Evolutionary conservation across 2,113 vertebrate species (phyloP).

Genomic region (Anseranas semipalmata): DNA sequence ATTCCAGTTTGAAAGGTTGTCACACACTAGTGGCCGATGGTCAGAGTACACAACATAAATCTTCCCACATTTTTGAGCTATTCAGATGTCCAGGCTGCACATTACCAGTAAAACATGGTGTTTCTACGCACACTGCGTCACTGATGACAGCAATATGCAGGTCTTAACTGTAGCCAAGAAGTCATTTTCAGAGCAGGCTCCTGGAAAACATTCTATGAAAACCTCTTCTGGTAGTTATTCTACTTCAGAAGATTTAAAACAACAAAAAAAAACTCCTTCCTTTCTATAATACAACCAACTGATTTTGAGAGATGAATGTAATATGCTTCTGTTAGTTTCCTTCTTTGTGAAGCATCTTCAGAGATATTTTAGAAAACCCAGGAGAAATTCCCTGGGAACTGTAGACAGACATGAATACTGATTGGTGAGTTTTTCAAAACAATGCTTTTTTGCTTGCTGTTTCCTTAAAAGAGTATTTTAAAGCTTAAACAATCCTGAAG

Average conservation of each 20-base stretch:
- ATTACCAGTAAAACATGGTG: slow-evolving; percentile 9
- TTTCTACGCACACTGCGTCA: neutral
- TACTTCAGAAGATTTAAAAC: neutral
- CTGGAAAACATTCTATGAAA: neutral
- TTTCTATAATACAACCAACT: neutral
- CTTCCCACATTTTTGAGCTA: neutral
- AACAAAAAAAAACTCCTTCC: neutral
- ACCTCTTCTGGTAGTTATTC: neutral
- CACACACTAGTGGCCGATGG: slow-evolving; percentile 23
- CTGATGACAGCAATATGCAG: slow-evolving; percentile 4
- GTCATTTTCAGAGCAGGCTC: neutral
- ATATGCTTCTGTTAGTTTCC: neutral
- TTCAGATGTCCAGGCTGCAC: slow-evolving; percentile 22
- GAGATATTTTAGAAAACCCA: neutral
- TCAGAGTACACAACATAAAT: slow-evolving; percentile 37
- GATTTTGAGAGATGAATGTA: neutral
- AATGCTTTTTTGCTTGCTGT: neutral
- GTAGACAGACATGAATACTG: neutral
- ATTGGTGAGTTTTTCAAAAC: neutral
- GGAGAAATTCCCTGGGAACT: neutral
- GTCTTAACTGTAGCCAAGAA: neutral
- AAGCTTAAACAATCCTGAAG: neutral
- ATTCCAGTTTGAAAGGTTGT: slow-evolving; percentile 46
- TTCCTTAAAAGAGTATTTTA: neutral
- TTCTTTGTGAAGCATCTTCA: neutral